phyloP scores from a whole-genome alignment of 2,113 vertebrate genomes.

The Phrynosoma platyrhinos region DNA sequence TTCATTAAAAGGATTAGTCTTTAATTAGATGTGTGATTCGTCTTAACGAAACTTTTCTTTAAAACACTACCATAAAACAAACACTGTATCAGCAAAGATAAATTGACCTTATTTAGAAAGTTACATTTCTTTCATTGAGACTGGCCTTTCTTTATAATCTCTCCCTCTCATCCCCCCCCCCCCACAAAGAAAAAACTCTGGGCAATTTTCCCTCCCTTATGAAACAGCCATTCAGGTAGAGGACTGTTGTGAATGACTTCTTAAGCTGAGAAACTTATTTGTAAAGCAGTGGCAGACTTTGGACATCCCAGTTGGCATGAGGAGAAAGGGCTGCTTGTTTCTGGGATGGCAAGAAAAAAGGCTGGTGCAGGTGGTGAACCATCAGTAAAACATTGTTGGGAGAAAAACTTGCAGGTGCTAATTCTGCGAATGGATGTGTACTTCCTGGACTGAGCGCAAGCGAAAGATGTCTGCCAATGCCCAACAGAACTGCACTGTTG shows the following conservation, averaged over 20 bases:
- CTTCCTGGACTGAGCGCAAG: constrained; percentile 78
- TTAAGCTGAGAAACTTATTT: constrained; percentile 58
- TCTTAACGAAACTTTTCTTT: constrained; percentile 49
- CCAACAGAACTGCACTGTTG: constrained; percentile 78
- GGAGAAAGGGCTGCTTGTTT: constrained; percentile 79
- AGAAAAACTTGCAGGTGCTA: constrained; percentile 78
- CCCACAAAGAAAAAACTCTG: not conserved
- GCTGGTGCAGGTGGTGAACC: constrained; percentile 78
- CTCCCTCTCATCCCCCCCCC: not conserved
- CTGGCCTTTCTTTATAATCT: constrained; percentile 37
- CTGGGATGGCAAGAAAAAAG: constrained; percentile 38
- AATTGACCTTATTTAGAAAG: constrained; percentile 63
- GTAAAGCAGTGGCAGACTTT: constrained; percentile 69
- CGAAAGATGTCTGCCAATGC: constrained; percentile 74
- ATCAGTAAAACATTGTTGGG: constrained; percentile 72
- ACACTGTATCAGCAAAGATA: constrained; percentile 10
- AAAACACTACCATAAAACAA: constrained; percentile 33
- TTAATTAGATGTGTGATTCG: constrained; percentile 34
- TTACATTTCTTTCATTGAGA: constrained; percentile 48
- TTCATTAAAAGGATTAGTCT: constrained; percentile 40
- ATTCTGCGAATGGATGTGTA: constrained; percentile 68
- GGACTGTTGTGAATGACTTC: constrained; percentile 62
- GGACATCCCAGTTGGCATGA: constrained; percentile 72
- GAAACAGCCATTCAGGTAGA: constrained; percentile 71
- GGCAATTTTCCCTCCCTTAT: constrained; percentile 46